A percentile compares a stretch with the other conserved stretches of the same genome.
These are phyloP conservation scores for Chaetodon auriga DNA, from an alignment of 2,113 vertebrate genomes.

Conservation along the genomic window DNA sequence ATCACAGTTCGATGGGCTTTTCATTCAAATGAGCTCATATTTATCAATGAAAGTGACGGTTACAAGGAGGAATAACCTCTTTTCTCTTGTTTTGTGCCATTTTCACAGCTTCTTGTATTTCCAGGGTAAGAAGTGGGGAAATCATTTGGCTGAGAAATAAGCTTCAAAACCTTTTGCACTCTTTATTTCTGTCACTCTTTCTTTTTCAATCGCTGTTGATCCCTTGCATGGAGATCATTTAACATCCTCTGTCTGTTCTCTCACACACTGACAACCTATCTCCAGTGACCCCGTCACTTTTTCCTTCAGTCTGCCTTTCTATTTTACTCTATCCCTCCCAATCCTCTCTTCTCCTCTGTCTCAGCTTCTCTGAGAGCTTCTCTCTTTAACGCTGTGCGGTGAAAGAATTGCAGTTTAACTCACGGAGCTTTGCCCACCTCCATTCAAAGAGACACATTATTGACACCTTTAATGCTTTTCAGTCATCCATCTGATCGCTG, in stretches of 20 bases:
- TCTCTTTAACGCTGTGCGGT: too few relatives aligned
- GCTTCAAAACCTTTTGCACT: background rate
- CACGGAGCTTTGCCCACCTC: too few relatives aligned
- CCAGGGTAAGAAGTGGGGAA: background rate
- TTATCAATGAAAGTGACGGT: background rate
- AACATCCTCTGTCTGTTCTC: background rate
- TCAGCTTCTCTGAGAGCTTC: background rate
- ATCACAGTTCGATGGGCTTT: slow-evolving; percentile 26
- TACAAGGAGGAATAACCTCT: slow-evolving; percentile 4
- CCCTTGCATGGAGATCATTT: background rate
- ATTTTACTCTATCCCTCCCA: background rate
- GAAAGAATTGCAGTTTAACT: too few relatives aligned
- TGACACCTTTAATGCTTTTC: too few relatives aligned
- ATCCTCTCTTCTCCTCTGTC: background rate
- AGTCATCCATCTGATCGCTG: too few relatives aligned
- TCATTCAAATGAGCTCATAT: slow-evolving; percentile 16
- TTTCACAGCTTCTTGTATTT: slow-evolving; percentile 2
- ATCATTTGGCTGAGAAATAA: slow-evolving; percentile 1
- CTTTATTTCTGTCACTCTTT: background rate
- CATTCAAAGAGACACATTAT: too few relatives aligned
- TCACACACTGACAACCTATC: background rate
- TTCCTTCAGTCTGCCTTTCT: background rate
- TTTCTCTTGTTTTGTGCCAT: slow-evolving; percentile 6
- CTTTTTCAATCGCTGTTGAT: slow-evolving; percentile 4
- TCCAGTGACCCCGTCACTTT: background rate